A percentile compares a stretch with the other conserved stretches of the same genome.
phyloP scores from a whole-genome alignment of 1,140 invertebrate genomes.

The Antheraea pernyi region DNA sequence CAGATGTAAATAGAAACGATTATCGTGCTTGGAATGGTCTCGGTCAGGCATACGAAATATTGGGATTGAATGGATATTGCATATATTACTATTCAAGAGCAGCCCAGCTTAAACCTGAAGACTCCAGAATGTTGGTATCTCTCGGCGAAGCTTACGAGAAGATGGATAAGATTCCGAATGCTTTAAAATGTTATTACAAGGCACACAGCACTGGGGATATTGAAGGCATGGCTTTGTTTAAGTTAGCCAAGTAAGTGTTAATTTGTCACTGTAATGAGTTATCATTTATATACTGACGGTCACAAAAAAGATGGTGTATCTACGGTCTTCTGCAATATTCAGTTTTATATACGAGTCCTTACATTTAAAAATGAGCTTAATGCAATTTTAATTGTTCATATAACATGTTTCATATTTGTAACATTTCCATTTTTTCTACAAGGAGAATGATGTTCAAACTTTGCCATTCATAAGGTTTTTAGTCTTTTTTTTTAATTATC shows the following conservation, averaged over 20 bases:
- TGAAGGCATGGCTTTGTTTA: slow-evolving; percentile 96
- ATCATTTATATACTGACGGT: too few relatives aligned
- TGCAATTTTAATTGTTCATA: too few relatives aligned
- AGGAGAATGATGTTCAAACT: too few relatives aligned
- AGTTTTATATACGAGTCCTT: too few relatives aligned
- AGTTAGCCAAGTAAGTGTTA: slow-evolving; percentile 91
- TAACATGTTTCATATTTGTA: too few relatives aligned
- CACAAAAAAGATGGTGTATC: too few relatives aligned
- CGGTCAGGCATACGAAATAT: slow-evolving; percentile 98
- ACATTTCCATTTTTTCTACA: too few relatives aligned
- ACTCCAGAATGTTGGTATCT: slow-evolving; percentile 97
- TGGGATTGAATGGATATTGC: slow-evolving; percentile 97
- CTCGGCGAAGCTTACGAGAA: slow-evolving; percentile 98
- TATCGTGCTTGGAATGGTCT: slow-evolving; percentile 99
- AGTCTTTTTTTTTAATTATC: too few relatives aligned
- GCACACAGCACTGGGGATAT: slow-evolving; percentile 97
- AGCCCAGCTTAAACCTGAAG: slow-evolving; percentile 95
- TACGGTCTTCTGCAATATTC: too few relatives aligned
- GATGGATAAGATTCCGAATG: slow-evolving; percentile 94
- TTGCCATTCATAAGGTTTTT: too few relatives aligned
- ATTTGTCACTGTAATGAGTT: background rate
- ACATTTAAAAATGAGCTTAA: too few relatives aligned
- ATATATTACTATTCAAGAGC: slow-evolving; percentile 99
- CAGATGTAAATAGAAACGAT: slow-evolving; percentile 96
- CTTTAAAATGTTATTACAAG: slow-evolving; percentile 98